Percentiles rank a stretch among this genome's conserved stretches.
phyloP scores from a whole-genome alignment of 1,140 invertebrate genomes.

The Plectrocnemia conspersa region DNA sequence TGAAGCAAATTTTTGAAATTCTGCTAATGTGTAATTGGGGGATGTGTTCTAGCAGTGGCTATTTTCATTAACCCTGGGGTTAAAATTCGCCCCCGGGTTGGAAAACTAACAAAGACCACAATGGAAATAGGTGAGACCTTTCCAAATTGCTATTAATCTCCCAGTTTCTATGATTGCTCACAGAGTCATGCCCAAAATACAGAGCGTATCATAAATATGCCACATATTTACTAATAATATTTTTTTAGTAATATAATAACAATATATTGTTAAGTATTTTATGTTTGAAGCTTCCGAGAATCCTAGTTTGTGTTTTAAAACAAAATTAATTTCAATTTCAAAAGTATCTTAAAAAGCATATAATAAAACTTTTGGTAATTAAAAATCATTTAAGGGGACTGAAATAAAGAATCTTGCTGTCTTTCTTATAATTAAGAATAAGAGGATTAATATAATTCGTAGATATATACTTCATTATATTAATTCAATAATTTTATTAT shows the following conservation, averaged over 20 bases:
- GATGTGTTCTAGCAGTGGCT: background rate
- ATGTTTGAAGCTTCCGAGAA: background rate
- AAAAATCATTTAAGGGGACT: no score
- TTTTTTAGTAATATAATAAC: no score
- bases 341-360: no score
- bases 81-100: constrained; percentile 25
- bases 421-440: no score
- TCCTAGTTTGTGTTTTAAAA: constrained; percentile 1
- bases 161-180: background rate
- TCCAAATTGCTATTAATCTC: constrained; percentile 35
- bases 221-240: no score
- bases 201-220: no score
- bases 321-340: no score
- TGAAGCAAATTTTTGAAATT: background rate
- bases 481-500: background rate
- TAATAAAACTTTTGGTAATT: no score
- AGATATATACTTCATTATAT: background rate
- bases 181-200: no score
- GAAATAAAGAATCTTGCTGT: no score
- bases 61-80: constrained; percentile 34
- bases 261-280: background rate
- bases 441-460: background rate
- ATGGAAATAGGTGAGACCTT: constrained; percentile 33
- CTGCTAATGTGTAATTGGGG: background rate
- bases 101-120: constrained; percentile 29